Evolutionary conservation across 2,113 vertebrate genomes (phyloP).

Genomic region (Bombycilla garrulus): DNA sequence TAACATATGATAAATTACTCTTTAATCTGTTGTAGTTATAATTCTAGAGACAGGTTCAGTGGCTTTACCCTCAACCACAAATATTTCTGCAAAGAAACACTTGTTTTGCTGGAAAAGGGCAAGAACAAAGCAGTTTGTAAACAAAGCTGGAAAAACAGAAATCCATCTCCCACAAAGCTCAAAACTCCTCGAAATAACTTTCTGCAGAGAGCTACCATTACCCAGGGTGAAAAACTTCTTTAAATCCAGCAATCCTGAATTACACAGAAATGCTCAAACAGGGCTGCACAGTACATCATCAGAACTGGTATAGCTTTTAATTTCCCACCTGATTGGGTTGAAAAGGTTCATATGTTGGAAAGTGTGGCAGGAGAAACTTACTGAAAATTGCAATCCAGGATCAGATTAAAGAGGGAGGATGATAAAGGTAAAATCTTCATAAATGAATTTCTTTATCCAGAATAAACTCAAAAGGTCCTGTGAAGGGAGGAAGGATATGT

Average conservation of each 20-base stretch:
- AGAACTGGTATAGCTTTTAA: background rate
- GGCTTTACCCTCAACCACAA: constrained; percentile 17
- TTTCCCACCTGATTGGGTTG: constrained; percentile 24
- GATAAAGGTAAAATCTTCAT: background rate
- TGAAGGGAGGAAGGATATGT: background rate
- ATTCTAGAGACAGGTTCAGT: constrained; percentile 3
- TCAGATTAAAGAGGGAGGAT: constrained; percentile 19
- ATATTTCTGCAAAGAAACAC: constrained; percentile 22
- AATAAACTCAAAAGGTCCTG: constrained; percentile 43
- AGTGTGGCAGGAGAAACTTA: constrained; percentile 2
- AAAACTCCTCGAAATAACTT: background rate
- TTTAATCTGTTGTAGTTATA: constrained; percentile 27
- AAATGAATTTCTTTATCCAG: constrained; percentile 2
- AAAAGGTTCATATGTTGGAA: background rate
- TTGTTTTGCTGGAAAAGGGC: background rate
- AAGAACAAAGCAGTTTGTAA: constrained; percentile 44
- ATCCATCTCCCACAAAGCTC: background rate
- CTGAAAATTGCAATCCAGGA: constrained; percentile 15
- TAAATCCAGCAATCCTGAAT: background rate
- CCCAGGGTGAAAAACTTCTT: background rate
- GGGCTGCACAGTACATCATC: background rate
- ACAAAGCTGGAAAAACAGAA: constrained; percentile 23
- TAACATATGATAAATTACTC: constrained; percentile 42
- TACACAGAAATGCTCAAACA: background rate
- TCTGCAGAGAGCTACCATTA: background rate